phyloP scores from a whole-genome alignment of 2,113 vertebrate species.

The Physeter macrocephalus region DNA sequence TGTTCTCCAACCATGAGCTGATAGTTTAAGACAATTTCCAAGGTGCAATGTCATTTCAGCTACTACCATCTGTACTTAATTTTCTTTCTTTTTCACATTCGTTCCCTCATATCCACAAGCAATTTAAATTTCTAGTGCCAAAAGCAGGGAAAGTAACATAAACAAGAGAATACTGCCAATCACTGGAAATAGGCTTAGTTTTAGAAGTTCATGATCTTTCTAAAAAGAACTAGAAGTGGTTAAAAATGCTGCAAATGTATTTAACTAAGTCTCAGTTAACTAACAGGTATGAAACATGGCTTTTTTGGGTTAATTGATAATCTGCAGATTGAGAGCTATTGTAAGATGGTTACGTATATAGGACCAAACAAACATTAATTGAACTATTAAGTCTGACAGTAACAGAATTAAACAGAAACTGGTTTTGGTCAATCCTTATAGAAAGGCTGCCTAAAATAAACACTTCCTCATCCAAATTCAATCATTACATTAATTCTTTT shows the following conservation, averaged over 20 bases:
- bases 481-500: background rate
- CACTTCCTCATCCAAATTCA: background rate
- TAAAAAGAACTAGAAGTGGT: background rate
- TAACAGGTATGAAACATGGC: background rate
- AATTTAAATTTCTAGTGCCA: background rate
- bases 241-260: background rate
- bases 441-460: slow-evolving; percentile 18
- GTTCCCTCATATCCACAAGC: background rate
- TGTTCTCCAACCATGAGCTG: background rate
- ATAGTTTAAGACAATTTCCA: background rate
- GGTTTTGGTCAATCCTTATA: background rate
- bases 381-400: background rate
- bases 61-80: background rate
- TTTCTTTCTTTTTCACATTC: background rate
- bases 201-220: background rate
- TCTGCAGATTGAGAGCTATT: background rate
- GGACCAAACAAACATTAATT: background rate
- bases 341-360: background rate
- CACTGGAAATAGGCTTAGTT: background rate
- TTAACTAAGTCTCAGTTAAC: background rate
- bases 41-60: background rate
- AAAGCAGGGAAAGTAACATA: background rate
- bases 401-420: background rate
- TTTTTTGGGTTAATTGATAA: background rate
- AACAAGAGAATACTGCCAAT: background rate